These are phyloP conservation scores for Euura saliciscinereae DNA, from an alignment of 1,140 invertebrate genomes.

Conservation along the genomic window DNA sequence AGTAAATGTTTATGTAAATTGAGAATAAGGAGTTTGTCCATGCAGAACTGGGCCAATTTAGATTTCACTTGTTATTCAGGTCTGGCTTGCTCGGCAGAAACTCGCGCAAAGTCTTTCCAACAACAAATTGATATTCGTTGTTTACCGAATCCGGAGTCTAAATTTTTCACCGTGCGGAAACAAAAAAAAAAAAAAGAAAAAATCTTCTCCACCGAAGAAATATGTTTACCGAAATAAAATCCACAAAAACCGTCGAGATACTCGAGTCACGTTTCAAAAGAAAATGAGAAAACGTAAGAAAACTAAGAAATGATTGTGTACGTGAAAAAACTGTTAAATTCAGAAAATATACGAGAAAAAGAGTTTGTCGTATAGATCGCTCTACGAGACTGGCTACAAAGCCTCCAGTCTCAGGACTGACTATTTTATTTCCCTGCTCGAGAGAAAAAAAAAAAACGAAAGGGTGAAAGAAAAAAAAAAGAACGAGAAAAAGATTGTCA, in stretches of 20 bases:
- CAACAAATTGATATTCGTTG: conserved; percentile 7
- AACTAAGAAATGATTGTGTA: not conserved
- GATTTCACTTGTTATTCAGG: not conserved
- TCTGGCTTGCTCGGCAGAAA: not conserved
- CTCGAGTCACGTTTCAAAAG: not conserved
- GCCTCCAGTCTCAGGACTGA: not conserved
- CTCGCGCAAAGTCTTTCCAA: not conserved
- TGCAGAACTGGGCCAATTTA: not conserved
- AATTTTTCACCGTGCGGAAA: too few species aligned
- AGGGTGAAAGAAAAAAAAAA: not conserved
- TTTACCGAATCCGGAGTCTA: not conserved
- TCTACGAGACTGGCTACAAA: not conserved
- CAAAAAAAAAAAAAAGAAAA: not conserved
- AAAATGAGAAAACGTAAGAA: conserved; percentile 7
- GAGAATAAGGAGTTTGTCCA: not conserved
- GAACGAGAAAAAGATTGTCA: not conserved
- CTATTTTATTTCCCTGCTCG: not conserved
- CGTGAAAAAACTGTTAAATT: not conserved
- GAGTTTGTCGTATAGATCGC: too few species aligned
- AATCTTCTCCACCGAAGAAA: not conserved
- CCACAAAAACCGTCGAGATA: not conserved
- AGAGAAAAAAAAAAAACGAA: not conserved
- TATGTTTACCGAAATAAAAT: too few species aligned
- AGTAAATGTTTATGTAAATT: not conserved
- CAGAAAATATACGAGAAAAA: too few species aligned